Evolutionary conservation across 2,888 invertebrate species (phyloP).

Genomic region (Heliothis peltigera): DNA sequence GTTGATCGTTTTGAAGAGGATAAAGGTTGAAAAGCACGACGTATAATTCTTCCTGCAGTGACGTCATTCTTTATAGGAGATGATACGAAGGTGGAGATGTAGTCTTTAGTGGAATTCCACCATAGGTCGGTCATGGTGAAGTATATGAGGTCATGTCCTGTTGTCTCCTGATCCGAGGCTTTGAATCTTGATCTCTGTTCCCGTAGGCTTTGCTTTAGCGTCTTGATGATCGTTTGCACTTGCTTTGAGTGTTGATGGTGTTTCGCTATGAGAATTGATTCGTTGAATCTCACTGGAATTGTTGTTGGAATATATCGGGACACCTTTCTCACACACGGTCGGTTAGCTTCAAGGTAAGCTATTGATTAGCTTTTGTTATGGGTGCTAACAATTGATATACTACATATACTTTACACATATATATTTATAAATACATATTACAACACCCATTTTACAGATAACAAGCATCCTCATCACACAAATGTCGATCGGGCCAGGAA

Average conservation of each 20-base stretch:
- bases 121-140: not conserved
- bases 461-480: too few relatives aligned
- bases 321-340: too few relatives aligned
- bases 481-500: too few relatives aligned
- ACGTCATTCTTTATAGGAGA: not conserved
- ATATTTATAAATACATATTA: too few relatives aligned
- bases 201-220: conserved; percentile 13
- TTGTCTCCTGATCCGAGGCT: not conserved
- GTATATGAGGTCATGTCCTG: not conserved
- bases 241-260: conserved; percentile 7
- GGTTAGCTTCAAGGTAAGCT: too few relatives aligned
- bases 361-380: too few relatives aligned
- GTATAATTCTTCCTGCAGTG: not conserved
- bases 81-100: not conserved
- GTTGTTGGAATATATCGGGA: too few relatives aligned
- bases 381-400: too few relatives aligned
- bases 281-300: conserved; percentile 12
- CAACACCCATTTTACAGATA: too few relatives aligned
- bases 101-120: not conserved
- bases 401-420: too few relatives aligned
- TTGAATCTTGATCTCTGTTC: not conserved
- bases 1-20: not conserved
- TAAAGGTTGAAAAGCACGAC: not conserved
- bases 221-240: not conserved
- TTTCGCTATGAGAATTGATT: not conserved